Evolutionary conservation across 2,113 vertebrate genomes (phyloP).

Genomic region (Hystrix brachyura): DNA sequence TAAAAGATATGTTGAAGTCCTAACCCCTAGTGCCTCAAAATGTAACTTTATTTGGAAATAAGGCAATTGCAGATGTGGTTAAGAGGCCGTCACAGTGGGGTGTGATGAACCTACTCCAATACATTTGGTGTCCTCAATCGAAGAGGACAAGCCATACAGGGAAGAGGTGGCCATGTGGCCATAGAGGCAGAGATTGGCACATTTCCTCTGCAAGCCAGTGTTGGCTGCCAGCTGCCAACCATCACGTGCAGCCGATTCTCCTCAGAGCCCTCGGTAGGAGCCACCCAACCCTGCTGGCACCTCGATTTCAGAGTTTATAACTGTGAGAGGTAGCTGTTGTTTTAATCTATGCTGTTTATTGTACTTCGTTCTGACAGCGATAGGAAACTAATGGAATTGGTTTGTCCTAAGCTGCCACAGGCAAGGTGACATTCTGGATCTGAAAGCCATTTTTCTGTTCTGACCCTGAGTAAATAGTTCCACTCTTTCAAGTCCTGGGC

Average conservation of each 20-base stretch:
- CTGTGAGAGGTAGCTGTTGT: neutral
- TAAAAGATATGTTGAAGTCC: neutral
- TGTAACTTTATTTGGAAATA: neutral
- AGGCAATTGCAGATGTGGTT: neutral
- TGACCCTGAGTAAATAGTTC: neutral
- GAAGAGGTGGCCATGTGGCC: neutral
- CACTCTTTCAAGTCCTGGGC: neutral
- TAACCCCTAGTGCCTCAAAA: neutral
- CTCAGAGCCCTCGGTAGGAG: neutral
- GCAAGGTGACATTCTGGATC: neutral
- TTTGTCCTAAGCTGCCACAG: neutral
- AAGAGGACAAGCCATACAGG: neutral
- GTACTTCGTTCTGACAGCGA: neutral
- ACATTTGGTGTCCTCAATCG: neutral
- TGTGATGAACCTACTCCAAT: too few species aligned
- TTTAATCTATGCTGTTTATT: neutral
- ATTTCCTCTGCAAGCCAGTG: neutral
- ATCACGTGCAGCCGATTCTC: accelerated
- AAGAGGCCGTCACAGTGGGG: neutral
- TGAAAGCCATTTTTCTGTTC: neutral
- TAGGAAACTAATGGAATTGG: neutral
- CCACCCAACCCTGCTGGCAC: too few species aligned
- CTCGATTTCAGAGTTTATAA: neutral
- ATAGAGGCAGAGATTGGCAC: neutral
- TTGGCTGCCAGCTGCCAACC: neutral